phyloP scores from a whole-genome alignment of 2,797 vertebrate species.

The Sebastes goodei region DNA sequence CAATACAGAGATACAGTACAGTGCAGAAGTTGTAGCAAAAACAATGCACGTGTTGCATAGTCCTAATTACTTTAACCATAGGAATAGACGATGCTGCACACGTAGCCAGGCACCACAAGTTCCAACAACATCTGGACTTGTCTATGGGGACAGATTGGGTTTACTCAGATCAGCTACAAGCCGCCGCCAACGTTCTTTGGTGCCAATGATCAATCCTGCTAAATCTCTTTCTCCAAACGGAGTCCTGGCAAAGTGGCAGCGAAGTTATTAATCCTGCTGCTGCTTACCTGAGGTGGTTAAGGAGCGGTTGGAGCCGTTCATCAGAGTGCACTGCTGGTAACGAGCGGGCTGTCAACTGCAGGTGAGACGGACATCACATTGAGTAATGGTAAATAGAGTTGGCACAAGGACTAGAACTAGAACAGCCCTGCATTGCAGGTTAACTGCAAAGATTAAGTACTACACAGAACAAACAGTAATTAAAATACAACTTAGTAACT shows the following conservation, averaged over 20 bases:
- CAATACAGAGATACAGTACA: neutral
- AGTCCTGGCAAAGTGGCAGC: constrained; percentile 28
- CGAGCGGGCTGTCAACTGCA: constrained; percentile 92
- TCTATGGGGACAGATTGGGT: constrained; percentile 19
- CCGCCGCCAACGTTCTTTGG: neutral
- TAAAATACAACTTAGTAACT: constrained; percentile 5
- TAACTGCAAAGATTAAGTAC: constrained; percentile 11
- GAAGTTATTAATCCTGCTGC: constrained; percentile 41
- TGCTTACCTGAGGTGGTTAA: constrained; percentile 95
- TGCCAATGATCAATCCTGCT: constrained; percentile 34
- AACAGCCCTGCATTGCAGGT: constrained; percentile 9
- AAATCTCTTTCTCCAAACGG: constrained; percentile 34
- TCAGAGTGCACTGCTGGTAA: constrained; percentile 93
- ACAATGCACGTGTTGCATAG: neutral
- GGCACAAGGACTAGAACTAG: constrained; percentile 27
- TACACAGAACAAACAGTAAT: neutral
- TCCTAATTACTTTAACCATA: neutral
- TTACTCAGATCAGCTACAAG: constrained; percentile 19
- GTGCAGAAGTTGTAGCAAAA: neutral
- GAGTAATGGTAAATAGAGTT: constrained; percentile 48
- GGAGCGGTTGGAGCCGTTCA: constrained; percentile 94
- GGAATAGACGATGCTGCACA: neutral
- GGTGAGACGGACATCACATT: constrained; percentile 62
- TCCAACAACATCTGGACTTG: constrained; percentile 39
- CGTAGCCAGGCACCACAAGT: neutral